Conservation (phyloP, 1,140 invertebrate genomes). For the Drosophila subobscura region DNA sequence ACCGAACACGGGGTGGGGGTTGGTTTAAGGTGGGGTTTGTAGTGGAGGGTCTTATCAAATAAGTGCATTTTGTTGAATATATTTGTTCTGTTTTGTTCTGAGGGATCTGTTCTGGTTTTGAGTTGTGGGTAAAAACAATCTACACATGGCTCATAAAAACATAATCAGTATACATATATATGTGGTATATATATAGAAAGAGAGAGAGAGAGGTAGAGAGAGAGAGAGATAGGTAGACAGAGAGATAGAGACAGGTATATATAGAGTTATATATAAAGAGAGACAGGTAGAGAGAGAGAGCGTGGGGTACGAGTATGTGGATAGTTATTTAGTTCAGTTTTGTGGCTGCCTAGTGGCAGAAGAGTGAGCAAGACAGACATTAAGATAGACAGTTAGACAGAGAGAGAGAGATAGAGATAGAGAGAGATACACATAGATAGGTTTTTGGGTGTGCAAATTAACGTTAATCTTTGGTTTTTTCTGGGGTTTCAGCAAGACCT, state of each 20-base stretch:
- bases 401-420: conserved; percentile 40
- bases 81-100: conserved; percentile 30
- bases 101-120: conserved; percentile 36
- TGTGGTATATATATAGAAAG: conserved; percentile 39
- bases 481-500: conserved; percentile 60
- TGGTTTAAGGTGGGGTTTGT: conserved; percentile 3
- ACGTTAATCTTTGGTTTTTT: conserved; percentile 23
- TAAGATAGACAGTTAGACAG: conserved; percentile 42
- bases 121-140: conserved; percentile 58
- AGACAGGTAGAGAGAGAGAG: conserved; percentile 56
- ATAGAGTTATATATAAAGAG: conserved; percentile 54
- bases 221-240: conserved; percentile 43
- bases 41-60: conserved; percentile 46
- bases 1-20: conserved; percentile 62
- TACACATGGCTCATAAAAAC: conserved; percentile 73
- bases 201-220: conserved; percentile 36
- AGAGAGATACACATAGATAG: conserved; percentile 43
- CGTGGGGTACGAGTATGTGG: conserved; percentile 19
- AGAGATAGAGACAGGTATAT: conserved; percentile 25
- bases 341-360: conserved; percentile 49
- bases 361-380: conserved; percentile 57
- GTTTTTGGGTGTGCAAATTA: conserved; percentile 30
- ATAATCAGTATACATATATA: conserved; percentile 73
- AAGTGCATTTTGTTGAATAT: conserved; percentile 63
- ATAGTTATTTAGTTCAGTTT: conserved; percentile 33